Base-by-base conservation (phyloP, 1,140 invertebrate genomes). In the Lepidostoma basale region DNA sequence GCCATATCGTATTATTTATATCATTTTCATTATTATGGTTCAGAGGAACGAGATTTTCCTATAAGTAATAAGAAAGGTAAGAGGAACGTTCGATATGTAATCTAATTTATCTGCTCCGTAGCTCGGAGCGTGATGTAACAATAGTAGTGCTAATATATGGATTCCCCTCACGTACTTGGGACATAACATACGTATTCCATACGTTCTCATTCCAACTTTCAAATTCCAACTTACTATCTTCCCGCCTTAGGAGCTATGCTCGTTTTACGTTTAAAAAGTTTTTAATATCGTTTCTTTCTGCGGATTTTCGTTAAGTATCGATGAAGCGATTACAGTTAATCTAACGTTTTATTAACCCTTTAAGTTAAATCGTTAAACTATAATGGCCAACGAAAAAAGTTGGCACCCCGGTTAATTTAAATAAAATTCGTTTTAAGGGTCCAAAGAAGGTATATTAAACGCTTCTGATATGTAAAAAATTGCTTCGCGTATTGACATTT, bases 121-220 rank as follows among this genome's bases (percentile, higher is more conserved):
- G 14, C 28, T 16, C 8, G 52, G 28, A 56, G 52, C 52, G 52
- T 54, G 30, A 30, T 22, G 52, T 56, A 36, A 56, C 52, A 56
- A 56, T 56, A 56, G 52, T 18, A 12, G 4, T 8, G 28, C 52
- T 56, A 56, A 56, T 56, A 14, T 36, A 56, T 10, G 30, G 52
- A 56, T 49, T 49, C 45, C 9, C 2, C 45, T 49, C 45, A 49
- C 45, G 45, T 49, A 49, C 10, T 25, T n/a, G 8, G 45, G 9
- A n/a, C 45, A 6, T 28, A 28, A 28, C 52, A 10, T 33, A 56
- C 52, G 30, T 56, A 22, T 56, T 36, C 45, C 52, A 56, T 56
- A 56, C 52, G 28, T 56, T 56, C 23, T 56, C 52, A 56, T 56
- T 22, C 30, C 14, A 56, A 56, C 52, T 56, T 56, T 56, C 30